Percentiles rank a stretch among this genome's conserved stretches.
Conservation (phyloP, 1,140 invertebrate genomes). For the Atta texana region DNA sequence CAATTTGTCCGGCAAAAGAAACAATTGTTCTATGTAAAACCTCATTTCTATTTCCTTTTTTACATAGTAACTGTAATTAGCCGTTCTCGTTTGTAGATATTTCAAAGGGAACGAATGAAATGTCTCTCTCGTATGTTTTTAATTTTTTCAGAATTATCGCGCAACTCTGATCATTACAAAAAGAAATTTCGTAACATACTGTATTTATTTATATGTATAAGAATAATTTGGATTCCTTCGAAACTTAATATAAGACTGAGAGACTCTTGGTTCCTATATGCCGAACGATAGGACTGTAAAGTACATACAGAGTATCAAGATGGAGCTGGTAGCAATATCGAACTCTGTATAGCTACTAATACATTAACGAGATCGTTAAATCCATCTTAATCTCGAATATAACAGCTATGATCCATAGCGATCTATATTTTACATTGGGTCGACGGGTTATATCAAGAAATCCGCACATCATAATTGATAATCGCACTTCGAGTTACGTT, state of each 20-base stretch:
- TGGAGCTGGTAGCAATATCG: constrained; percentile 27
- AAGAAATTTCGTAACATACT: neutral
- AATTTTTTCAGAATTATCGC: constrained; percentile 45
- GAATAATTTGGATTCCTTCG: neutral
- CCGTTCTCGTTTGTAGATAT: constrained; percentile 25
- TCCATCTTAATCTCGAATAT: constrained; percentile 67
- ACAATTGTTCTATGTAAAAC: constrained; percentile 56
- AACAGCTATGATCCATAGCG: neutral
- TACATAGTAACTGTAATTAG: constrained; percentile 36
- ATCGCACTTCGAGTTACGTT: constrained; percentile 65
- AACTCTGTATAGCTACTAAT: constrained; percentile 53
- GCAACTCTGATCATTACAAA: neutral
- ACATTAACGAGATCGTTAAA: constrained; percentile 71
- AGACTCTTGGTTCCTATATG: neutral
- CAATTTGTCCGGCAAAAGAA: constrained; percentile 52
- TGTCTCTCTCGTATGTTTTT: neutral
- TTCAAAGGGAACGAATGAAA: constrained; percentile 15
- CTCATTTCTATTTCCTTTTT: constrained; percentile 51
- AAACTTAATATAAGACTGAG: neutral
- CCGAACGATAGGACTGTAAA: constrained; percentile 39
- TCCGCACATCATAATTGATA: constrained; percentile 59
- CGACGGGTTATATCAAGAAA: constrained; percentile 57
- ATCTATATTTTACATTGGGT: neutral
- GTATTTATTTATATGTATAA: neutral
- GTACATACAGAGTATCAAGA: constrained; percentile 1